Evolutionary conservation across 2,797 vertebrate species (phyloP).

Genomic region (Catamblyrhynchus diadema): DNA sequence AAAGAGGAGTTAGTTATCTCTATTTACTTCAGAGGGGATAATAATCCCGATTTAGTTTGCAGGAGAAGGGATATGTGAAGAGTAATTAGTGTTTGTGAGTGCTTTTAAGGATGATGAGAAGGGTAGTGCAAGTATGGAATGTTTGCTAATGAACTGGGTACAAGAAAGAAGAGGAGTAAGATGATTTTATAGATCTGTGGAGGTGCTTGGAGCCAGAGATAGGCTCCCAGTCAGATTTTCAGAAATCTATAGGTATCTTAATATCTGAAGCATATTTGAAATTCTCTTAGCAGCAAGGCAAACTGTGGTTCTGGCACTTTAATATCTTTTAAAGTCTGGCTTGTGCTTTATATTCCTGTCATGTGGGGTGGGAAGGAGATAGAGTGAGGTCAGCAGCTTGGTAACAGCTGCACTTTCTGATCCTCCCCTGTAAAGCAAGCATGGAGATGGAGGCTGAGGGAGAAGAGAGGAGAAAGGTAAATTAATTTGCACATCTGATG

Average conservation of each 20-base stretch:
- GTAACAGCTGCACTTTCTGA: background rate
- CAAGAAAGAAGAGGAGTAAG: background rate
- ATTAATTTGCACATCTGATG: background rate
- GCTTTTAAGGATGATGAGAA: slow-evolving; percentile 24
- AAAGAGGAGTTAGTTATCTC: background rate
- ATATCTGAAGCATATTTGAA: background rate
- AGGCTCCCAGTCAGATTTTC: background rate
- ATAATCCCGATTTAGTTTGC: slow-evolving; percentile 34
- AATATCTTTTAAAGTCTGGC: background rate
- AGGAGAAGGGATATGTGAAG: background rate
- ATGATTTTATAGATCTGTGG: background rate
- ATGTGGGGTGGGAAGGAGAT: background rate
- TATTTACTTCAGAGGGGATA: slow-evolving; percentile 28
- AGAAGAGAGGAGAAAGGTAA: background rate
- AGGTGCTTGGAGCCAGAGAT: background rate
- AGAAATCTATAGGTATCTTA: background rate
- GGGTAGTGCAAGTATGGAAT: background rate
- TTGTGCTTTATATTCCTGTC: background rate
- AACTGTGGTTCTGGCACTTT: background rate
- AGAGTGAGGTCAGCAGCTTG: background rate
- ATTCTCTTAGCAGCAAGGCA: background rate
- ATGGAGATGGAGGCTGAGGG: background rate
- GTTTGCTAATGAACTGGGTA: background rate
- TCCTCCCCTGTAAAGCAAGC: background rate
- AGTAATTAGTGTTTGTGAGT: slow-evolving; percentile 41